A percentile compares a stretch with the other conserved stretches of the same genome.
Evolutionary conservation across 2,888 invertebrate species (phyloP).

Genomic region (Tachystola acroxantha): DNA sequence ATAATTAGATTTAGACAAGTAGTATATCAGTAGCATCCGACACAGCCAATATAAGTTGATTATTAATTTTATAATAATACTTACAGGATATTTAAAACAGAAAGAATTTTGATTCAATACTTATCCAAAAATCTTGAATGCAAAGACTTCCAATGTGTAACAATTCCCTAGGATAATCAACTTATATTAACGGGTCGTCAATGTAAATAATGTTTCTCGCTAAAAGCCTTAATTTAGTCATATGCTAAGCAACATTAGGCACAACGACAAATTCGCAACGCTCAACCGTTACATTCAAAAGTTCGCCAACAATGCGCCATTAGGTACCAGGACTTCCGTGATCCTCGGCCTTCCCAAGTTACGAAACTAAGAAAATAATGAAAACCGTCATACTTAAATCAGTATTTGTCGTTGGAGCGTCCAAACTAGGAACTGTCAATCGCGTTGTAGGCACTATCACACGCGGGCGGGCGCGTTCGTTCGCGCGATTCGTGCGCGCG

Average conservation of each 20-base stretch:
- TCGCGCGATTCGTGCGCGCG: conserved; percentile 25
- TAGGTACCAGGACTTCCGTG: conserved; percentile 24
- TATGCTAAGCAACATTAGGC: conserved; percentile 28
- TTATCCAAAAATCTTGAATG: too few relatives aligned
- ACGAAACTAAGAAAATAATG: conserved; percentile 10
- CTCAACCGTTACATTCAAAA: conserved; percentile 37
- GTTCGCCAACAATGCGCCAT: conserved; percentile 24
- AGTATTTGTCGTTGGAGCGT: conserved; percentile 10
- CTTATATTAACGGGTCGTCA: conserved; percentile 16
- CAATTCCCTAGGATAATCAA: too few relatives aligned
- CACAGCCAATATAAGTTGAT: too few relatives aligned
- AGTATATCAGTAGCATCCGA: too few relatives aligned
- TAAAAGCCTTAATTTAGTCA: conserved; percentile 34
- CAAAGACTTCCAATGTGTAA: too few relatives aligned
- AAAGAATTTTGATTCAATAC: too few relatives aligned
- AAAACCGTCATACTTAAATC: conserved; percentile 18
- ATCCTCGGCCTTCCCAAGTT: conserved; percentile 2
- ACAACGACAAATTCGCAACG: conserved; percentile 33
- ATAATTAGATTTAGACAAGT: too few relatives aligned
- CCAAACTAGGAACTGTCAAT: conserved; percentile 15
- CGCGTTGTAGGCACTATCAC: conserved; percentile 7
- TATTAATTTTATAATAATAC: too few relatives aligned
- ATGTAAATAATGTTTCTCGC: conserved; percentile 26
- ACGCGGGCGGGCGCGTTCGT: conserved; percentile 18
- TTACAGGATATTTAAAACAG: too few relatives aligned